phyloP scores from a whole-genome alignment of 1,140 invertebrate genomes.

The Sycophaga agraensis region DNA sequence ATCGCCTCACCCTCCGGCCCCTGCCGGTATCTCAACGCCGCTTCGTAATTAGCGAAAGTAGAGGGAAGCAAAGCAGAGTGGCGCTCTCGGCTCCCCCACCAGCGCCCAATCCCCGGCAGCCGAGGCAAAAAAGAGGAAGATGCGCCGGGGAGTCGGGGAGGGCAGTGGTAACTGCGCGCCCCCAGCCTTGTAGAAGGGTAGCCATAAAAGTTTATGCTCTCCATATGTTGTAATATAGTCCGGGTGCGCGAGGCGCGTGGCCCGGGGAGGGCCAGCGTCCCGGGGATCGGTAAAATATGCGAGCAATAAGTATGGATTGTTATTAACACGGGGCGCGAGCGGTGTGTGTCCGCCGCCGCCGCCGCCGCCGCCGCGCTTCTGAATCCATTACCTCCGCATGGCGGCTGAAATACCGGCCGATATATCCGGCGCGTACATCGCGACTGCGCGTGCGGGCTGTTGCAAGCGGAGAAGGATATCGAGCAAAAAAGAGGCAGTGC shows the following conservation, averaged over 20 bases:
- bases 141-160: slow-evolving; percentile 15
- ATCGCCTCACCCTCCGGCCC: neutral
- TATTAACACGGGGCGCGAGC: slow-evolving; percentile 56
- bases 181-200: slow-evolving; percentile 50
- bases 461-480: neutral
- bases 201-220: slow-evolving; percentile 61
- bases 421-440: slow-evolving; percentile 52
- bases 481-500: neutral
- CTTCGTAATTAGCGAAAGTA: slow-evolving; percentile 56
- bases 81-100: neutral
- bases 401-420: slow-evolving; percentile 59
- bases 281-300: slow-evolving; percentile 61
- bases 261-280: slow-evolving; percentile 51
- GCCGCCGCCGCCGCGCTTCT: slow-evolving; percentile 57
- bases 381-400: slow-evolving; percentile 61
- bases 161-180: slow-evolving; percentile 19
- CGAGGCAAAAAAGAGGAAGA: slow-evolving; percentile 10
- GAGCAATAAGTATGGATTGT: slow-evolving; percentile 61
- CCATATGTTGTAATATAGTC: slow-evolving; percentile 61
- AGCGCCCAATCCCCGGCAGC: neutral
- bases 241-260: slow-evolving; percentile 52
- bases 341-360: slow-evolving; percentile 42
- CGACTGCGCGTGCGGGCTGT: neutral
- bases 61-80: slow-evolving; percentile 17
- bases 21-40: slow-evolving; percentile 27